Evolutionary conservation across 2,888 invertebrate species (phyloP), one percentile per base, ranked within the genome.

Genomic region (Drosophila prostipennis): DNA sequence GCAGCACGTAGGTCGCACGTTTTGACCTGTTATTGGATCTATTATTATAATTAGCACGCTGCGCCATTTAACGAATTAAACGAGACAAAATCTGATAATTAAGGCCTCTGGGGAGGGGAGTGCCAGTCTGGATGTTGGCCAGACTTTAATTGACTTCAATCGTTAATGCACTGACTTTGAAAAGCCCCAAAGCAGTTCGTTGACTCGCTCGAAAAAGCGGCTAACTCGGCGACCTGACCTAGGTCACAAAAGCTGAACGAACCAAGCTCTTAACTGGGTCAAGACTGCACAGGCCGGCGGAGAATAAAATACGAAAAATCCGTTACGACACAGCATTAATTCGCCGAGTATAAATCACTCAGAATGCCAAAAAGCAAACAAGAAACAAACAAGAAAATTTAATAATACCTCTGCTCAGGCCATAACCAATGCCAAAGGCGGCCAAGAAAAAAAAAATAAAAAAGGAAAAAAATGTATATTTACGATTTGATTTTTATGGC

Each of bases 1-100:
- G 75, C 71, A 58, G 72, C 84, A 83, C 84, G 84, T 88, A 88
- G 87, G 87, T 84, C 87, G 76, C 81, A 76, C 84, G 76, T 86
- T 76, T 78, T 52, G 71, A 74, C 49, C 83, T 83, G 71, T 80
- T 83, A 86, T 88, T 88, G 81, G 75, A 83, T 80, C 83, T 77
- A 77, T 84, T 77, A 84, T 80, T 75, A 77, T 80, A 80, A 82
- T 84, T 78, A 77, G 71, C 69, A 74, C 71, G 78, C 78, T 72
- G 67, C 59, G 76, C 70, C 71, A 77, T 74, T 83, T 79, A 75
- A 58, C 72, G 54, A 70, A 74, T 60, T 72, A 53, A 52, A 39
- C 61, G 54, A 45, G 43, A 40, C 46, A 40, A 71, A 29, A 55
- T 71, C 61, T 48, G 56, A 54, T 53, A 54, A 60, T 48, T 48